These are phyloP conservation scores for Nesidiocoris tenuis DNA, from an alignment of 2,888 invertebrate genomes.

Conservation along the genomic window DNA sequence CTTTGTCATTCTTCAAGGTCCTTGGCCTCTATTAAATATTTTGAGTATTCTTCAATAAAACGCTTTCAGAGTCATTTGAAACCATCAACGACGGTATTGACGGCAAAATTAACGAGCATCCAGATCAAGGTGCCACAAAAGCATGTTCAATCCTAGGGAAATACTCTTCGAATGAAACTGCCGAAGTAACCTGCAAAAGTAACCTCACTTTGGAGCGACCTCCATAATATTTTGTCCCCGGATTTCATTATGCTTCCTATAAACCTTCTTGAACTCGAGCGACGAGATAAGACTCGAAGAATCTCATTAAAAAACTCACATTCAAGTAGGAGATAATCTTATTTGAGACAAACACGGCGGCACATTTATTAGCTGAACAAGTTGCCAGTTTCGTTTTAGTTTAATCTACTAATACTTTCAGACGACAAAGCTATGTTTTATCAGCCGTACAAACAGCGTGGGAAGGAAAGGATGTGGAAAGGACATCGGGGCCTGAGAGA, in stretches of 20 bases:
- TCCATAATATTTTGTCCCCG: too few relatives aligned
- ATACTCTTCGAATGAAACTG: too few relatives aligned
- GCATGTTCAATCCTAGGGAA: too few relatives aligned
- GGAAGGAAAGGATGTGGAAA: conserved; percentile 2
- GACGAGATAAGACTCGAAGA: background rate
- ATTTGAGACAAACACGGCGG: background rate
- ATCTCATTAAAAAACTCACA: background rate
- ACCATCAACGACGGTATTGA: too few relatives aligned
- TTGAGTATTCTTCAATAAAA: too few relatives aligned
- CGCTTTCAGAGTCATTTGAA: too few relatives aligned
- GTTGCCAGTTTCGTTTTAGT: conserved; percentile 6
- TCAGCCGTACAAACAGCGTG: background rate
- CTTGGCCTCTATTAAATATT: too few relatives aligned
- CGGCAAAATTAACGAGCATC: too few relatives aligned
- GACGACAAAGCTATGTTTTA: conserved; percentile 1
- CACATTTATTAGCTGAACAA: conserved; percentile 4
- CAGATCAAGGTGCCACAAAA: too few relatives aligned
- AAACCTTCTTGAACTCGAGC: background rate
- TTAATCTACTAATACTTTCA: conserved; percentile 27
- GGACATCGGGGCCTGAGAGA: background rate
- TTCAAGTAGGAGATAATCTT: background rate
- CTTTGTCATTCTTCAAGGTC: too few relatives aligned
- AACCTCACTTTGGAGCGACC: too few relatives aligned
- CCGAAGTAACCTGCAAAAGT: too few relatives aligned
- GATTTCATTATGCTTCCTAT: background rate